Conservation (phyloP, 2,888 invertebrate genomes). For the Parascotia fuliginaria region DNA sequence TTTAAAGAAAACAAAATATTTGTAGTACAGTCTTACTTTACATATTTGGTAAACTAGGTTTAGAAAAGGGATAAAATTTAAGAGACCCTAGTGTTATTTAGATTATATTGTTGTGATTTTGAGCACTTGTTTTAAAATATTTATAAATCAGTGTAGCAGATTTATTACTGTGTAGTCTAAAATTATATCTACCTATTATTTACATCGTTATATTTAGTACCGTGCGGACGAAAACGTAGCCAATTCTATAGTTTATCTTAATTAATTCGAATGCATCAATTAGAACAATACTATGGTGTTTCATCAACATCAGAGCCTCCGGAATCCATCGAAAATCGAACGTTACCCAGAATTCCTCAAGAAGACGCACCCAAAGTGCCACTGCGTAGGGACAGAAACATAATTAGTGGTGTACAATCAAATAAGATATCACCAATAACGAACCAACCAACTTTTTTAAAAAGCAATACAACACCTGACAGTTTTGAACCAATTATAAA, state of each 20-base stretch:
- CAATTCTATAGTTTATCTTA: too few relatives aligned
- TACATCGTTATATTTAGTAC: too few relatives aligned
- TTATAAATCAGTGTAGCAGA: neutral
- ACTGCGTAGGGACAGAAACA: slow-evolving; percentile 2
- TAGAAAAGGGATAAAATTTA: too few relatives aligned
- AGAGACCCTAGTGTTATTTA: neutral
- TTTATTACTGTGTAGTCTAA: neutral
- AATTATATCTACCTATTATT: too few relatives aligned
- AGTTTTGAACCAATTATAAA: slow-evolving; percentile 12
- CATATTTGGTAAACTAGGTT: too few relatives aligned
- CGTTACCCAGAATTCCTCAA: slow-evolving; percentile 52
- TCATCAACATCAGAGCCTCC: slow-evolving; percentile 35
- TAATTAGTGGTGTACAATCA: too few relatives aligned
- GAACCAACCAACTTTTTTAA: slow-evolving; percentile 5
- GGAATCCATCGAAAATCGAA: slow-evolving; percentile 58
- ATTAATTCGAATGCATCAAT: slow-evolving; percentile 7
- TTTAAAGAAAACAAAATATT: too few relatives aligned
- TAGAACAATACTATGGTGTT: slow-evolving; percentile 1
- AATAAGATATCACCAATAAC: neutral
- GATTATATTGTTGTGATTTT: neutral
- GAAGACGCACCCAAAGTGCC: slow-evolving; percentile 14
- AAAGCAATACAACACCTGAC: neutral
- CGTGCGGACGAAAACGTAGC: too few relatives aligned
- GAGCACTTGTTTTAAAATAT: neutral
- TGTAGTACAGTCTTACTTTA: too few relatives aligned